Evolutionary conservation across 2,888 invertebrate species (phyloP).

Genomic region (Coremacera marginata): DNA sequence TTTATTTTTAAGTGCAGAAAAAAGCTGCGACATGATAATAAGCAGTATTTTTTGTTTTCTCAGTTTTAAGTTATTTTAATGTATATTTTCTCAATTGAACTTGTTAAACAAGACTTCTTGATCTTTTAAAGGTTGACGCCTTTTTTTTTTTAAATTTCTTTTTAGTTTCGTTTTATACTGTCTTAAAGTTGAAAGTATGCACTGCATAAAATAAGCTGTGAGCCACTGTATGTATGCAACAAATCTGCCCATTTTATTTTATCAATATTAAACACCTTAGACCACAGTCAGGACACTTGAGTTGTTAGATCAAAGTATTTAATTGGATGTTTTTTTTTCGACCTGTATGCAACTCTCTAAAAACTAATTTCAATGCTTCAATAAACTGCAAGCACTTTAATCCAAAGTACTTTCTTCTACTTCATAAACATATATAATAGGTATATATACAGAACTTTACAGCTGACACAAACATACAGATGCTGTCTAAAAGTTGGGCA

Average conservation of each 20-base stretch:
- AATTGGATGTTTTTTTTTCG: conserved; percentile 27
- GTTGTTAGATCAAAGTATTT: conserved; percentile 16
- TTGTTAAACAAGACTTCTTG: no score
- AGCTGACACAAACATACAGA: background rate
- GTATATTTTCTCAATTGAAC: no score
- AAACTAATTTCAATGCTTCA: conserved; percentile 37
- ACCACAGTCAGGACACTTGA: conserved; percentile 34
- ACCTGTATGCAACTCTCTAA: conserved; percentile 9
- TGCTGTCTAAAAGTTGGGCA: background rate
- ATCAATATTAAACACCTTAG: background rate
- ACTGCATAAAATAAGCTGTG: no score
- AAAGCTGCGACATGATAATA: no score
- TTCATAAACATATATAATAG: background rate
- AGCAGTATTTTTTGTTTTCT: no score
- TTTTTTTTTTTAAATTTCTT: no score
- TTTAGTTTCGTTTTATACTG: no score
- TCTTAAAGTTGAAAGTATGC: no score
- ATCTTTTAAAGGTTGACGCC: no score
- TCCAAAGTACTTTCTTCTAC: conserved; percentile 21
- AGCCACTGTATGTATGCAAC: no score
- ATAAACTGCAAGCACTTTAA: conserved; percentile 33
- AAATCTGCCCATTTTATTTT: background rate
- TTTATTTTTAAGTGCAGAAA: no score
- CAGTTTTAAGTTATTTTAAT: no score
- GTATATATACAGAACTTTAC: background rate